Base-by-base conservation (phyloP, 2,113 vertebrate species). In the Actenoides hombroni region DNA sequence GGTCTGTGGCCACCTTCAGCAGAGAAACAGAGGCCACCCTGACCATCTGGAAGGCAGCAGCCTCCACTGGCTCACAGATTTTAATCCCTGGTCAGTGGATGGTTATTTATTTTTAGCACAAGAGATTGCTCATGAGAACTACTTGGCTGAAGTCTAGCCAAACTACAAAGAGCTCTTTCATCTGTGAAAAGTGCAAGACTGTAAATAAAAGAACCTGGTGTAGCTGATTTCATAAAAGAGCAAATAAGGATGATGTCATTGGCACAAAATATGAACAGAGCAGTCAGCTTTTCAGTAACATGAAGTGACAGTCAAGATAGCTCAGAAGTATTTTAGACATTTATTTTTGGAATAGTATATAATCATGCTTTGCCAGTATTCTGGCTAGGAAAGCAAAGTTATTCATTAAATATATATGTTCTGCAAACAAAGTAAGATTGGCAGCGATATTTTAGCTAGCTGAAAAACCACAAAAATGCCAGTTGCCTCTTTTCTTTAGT, bases 231-330 rank as follows among this genome's bases (percentile, higher is more conserved):
- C 82, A n/a, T 48, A 33, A 60, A 70, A 53, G 20, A 49, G 9
- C 1, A 14, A 92, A 65, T 65, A 77, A 69, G 35, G 59, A 61
- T 16, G 5, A 81, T 8, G 0, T 95, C 94, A 93, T 20, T 69
- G 80, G 46, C 57, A 63, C 70, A 71, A 73, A 18, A 67, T 2
- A 0, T 81, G 77, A 97, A 91, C 49, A 92, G 70, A 95, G 53
- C 76, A 96, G 83, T 86, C 86, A 92, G 37, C 31, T 97, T 89
- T 82, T 85, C 88, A 88, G 74, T 93, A 86, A 88, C n/a, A 64
- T 0, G 2, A 78, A 94, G 73, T 17, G 33, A 77, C 95, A 96
- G 63, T 75, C 65, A 75, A 88, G 84, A 74, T n/a, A 94, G n/a
- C 37, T 96, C 83, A 87, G 40, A 88, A 68, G 57, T 37, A 95